Base-by-base conservation (phyloP, 2,797 vertebrate species). In the Percopsis omiscomaycus region DNA sequence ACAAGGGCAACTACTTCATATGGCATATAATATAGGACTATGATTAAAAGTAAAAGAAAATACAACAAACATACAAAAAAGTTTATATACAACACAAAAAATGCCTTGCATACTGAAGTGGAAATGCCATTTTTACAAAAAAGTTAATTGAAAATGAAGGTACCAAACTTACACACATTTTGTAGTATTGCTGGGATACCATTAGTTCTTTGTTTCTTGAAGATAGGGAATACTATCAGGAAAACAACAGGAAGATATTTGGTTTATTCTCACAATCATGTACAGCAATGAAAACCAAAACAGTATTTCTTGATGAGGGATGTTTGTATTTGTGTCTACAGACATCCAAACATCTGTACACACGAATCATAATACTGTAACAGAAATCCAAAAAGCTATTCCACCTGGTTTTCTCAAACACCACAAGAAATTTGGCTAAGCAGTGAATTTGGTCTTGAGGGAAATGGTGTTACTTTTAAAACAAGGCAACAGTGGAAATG, bases 1-100 rank as follows among this genome's bases (percentile, higher is more conserved):
- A 92, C 76, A 88, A 66, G 69, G 79, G 87, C 80, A 83, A 83
- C 89, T 91, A 92, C 91, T 92, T 93, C 90, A 91, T 91, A 88
- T 84, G 78, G 58, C 77, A 88, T 83, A 88, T 82, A 85, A 83
- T 81, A 56, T 42, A 56, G 42, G 90, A 87, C 89, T 84, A 80
- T 75, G 84, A 82, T 89, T 91, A 91, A 90, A 84, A 91, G 63
- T 73, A 66, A 76, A 66, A 62, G 46, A 81, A 77, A 84, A 64
- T 74, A 89, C 66, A 85, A 77, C 82, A 79, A 64, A 78, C 54
- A 80, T 70, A 73, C 80, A 82, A 83, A 79, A 80, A 83, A 69
- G 72, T 77, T 79, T 91, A 91, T 92, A 77, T 92, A 92, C 90
- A 92, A 84, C 63, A 80, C 62, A 71, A 65, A 86, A 69, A 66